Base-by-base conservation (phyloP, 30 jellyfish, hydroid and myxozoan species). In the Calvadosia cruxmelitensis region DNA sequence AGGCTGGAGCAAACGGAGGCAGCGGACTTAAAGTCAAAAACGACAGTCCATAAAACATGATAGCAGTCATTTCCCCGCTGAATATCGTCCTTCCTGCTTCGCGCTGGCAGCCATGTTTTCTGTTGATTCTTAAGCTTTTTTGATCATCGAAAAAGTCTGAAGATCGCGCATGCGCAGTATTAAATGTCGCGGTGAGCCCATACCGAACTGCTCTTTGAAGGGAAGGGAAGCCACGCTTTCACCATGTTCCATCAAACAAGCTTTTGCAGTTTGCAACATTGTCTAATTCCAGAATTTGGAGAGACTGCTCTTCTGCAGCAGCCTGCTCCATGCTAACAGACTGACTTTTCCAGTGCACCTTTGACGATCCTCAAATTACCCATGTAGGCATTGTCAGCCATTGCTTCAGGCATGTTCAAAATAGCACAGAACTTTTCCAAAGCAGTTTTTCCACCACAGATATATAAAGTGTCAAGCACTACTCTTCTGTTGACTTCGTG, bases 391-490 rank as follows among this genome's bases (percentile, higher is more conserved):
- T 32, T 51, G 34, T 3, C 31, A 3, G 72, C 3, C 72, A 67
- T 31, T 67, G 77, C 77, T 3, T 67, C 33, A 5, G 72, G 72
- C 72, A 67, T 67, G 20, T 67, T 67, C 72, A 34, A 34, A 35
- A 32, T 31, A 3, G 77, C 5, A 29, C 72, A 31, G 3, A 31
- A 24, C 71, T 67, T 67, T 34, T 67, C 77, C 33, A 67, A 34
- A 2, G 71, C 32, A 3, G 77, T 23, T 51, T 67, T 67, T n/a
- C 77, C 77, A 31, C 67, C 73, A 67, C 77, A 70, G 2, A 67
- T 67, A 28, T 67, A 70, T 3, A 34, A 51, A 5, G 35, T 20
- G 34, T 32, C 77, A 67, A 35, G 70, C 34, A 67, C 33, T 13
- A 34, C 34, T 3, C 77, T 25, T 13, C 71, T 15, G 34, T 67